A percentile compares a stretch with the other conserved stretches of the same genome.
Evolutionary conservation across 1,140 invertebrate species (phyloP).

Genomic region (Bombus soroeensis): DNA sequence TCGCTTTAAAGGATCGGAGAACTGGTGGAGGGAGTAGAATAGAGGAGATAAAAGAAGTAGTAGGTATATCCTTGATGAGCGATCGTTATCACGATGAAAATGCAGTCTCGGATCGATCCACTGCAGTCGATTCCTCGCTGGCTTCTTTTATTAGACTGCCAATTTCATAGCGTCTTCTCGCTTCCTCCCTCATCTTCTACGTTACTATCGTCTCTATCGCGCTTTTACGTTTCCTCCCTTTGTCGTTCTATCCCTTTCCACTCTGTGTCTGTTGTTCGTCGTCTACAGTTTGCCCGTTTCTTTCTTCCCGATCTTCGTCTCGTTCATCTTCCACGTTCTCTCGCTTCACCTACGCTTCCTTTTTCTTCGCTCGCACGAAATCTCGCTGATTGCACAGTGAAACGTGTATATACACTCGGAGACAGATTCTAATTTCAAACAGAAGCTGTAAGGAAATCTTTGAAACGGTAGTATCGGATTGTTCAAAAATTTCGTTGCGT

Average conservation of each 20-base stretch:
- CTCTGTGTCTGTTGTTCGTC: neutral
- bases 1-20: conserved; percentile 51
- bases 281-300: neutral
- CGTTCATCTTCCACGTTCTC: conserved; percentile 1
- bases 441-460: too few relatives aligned
- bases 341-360: conserved; percentile 38
- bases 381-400: conserved; percentile 40
- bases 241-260: neutral
- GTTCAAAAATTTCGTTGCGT: too few relatives aligned
- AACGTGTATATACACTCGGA: too few relatives aligned
- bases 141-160: conserved; percentile 70
- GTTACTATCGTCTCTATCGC: neutral
- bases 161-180: conserved; percentile 64
- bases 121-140: conserved; percentile 63
- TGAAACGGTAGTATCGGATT: too few relatives aligned
- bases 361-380: conserved; percentile 48
- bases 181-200: neutral
- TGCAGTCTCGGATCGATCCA: conserved; percentile 69
- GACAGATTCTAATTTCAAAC: too few relatives aligned
- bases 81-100: conserved; percentile 71
- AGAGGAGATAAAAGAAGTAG: conserved; percentile 66
- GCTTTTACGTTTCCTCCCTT: neutral
- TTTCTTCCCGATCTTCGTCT: neutral
- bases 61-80: conserved; percentile 70
- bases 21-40: conserved; percentile 12